Base-by-base conservation (phyloP, 2,797 vertebrate genomes). In the Streptopelia turtur region DNA sequence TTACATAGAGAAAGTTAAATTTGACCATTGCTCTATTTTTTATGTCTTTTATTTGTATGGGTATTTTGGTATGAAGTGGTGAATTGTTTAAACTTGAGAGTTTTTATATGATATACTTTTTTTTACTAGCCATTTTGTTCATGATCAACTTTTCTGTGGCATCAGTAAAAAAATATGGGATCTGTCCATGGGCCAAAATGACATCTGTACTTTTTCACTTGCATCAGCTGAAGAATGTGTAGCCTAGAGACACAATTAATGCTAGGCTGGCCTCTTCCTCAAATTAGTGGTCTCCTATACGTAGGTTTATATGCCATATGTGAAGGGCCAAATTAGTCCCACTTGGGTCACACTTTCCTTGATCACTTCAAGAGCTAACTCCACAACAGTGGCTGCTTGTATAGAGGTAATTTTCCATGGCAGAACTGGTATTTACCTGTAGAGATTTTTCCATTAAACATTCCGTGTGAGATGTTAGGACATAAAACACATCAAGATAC, bases 231-330 rank as follows among this genome's bases (percentile, higher is more conserved):
- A 95, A 94, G 88, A 95, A 96, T 93, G 86, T 71, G 71, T 96
- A 97, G 95, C 94, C 96, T 97, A 90, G 78, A 96, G 94, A 95
- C 88, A 95, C 91, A 97, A 92, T 95, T 94, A 96, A 75, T 85
- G 22, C 39, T 79, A 71, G 56, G 31, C 75, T 95, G 93, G 93
- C 91, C 88, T 96, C 93, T 91, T 94, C 91, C 31, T 35, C 35
- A 70, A 2, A 64, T 91, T 88, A 93, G 70, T 64, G 45, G 64
- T 87, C 94, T 95, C 93, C 53, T 87, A 82, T 87, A 63, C 77
- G 64, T 64, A 72, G 41, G 25, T 96, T 95, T 96, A 96, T 93
- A 74, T 52, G 47, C 91, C 86, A 89, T 92, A 93, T 95, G 80
- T 60, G 74, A 86, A 63, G 41, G 83, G 70, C 74, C 87, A 89